Base-by-base conservation (phyloP, 1,140 invertebrate genomes). In the Drosophila varians region DNA sequence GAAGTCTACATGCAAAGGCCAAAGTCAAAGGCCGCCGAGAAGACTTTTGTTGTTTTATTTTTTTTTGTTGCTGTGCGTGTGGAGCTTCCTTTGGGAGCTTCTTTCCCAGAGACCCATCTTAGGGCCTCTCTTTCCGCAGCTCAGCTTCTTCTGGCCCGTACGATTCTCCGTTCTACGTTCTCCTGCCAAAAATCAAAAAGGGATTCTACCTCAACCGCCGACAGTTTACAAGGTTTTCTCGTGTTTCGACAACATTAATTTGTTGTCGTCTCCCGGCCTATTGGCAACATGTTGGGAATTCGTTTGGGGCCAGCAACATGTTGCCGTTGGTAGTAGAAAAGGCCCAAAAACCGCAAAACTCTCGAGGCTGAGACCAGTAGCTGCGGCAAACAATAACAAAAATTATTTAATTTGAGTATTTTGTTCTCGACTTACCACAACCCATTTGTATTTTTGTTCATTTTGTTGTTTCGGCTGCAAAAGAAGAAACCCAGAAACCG, bases 361-460 rank as follows among this genome's bases (percentile, higher is more conserved):
- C 36, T 38, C n/a, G 12, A 18, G 11, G 14, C 25, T 14, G 36
- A 48, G 45, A 86, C 77, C 82, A 79, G 82, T 86, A 86, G 82
- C 80, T 54, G 55, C 76, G 51, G 54, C 52, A 47, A 66, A 71
- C 75, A 72, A 75, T 76, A 86, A 76, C 18, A 64, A 73, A 84
- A 87, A 82, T 80, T 77, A 49, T 86, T 87, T 76, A 77, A 80
- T 77, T 87, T 86, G 47, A 65, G 49, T 56, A 70, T 60, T 60
- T 77, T 61, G 62, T 54, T 69, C 49, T 12, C 19, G 38, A 18
- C 25, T 31, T 4, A 12, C 36, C 36, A 38, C 36, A 38, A 31
- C 25, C 46, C 34, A 23, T 55, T 45, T 23, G 19, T 28, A 11
- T 28, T 40, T 54, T 38, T 36, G 7, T n/a, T 12, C 12, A 12